Conservation (phyloP, 1,140 invertebrate species). For the Nasonia vitripennis region DNA sequence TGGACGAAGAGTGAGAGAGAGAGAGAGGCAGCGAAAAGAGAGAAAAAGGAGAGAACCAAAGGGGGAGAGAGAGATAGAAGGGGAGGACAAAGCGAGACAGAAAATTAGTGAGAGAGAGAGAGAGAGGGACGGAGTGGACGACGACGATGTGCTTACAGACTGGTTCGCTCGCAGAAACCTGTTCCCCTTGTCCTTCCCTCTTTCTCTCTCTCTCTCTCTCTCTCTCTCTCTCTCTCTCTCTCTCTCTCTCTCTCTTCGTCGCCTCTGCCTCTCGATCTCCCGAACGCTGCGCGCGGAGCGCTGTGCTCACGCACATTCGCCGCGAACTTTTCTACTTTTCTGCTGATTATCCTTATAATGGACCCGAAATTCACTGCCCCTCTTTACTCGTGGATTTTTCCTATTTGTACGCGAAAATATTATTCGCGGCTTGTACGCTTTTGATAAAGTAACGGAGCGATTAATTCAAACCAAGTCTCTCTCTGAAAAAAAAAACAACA, state of each 20-base stretch:
- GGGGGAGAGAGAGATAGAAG: constrained; percentile 59
- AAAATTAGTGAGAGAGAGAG: constrained; percentile 58
- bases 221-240: constrained; percentile 27
- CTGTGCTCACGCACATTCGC: not conserved
- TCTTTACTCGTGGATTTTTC: too few relatives aligned
- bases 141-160: constrained; percentile 20
- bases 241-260: constrained; percentile 20
- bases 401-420: too few relatives aligned
- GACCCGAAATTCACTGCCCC: not conserved
- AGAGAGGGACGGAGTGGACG: constrained; percentile 49
- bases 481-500: too few relatives aligned
- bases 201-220: constrained; percentile 31
- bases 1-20: constrained; percentile 67
- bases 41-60: constrained; percentile 52
- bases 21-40: constrained; percentile 73
- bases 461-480: too few relatives aligned
- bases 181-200: constrained; percentile 60
- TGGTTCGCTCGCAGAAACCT: constrained; percentile 69
- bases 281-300: too few relatives aligned
- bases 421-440: too few relatives aligned
- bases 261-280: not conserved
- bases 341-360: constrained; percentile 58
- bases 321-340: constrained; percentile 69
- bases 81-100: constrained; percentile 37
- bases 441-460: too few relatives aligned